These are phyloP conservation scores for Euglossa dilemma DNA, from an alignment of 1,140 invertebrate species.

Conservation along the genomic window DNA sequence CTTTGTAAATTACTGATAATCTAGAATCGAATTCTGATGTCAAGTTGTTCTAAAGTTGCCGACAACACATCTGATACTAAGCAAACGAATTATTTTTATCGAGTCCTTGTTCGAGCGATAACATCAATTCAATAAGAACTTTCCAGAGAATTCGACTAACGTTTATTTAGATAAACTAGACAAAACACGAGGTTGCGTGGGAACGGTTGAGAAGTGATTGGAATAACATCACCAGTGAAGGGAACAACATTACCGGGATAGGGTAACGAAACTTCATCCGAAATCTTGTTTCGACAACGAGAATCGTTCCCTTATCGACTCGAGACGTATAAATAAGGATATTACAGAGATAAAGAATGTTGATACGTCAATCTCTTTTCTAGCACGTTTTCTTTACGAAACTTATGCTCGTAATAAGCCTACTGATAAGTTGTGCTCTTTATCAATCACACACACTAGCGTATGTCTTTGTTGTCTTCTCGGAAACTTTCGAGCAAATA, in stretches of 20 bases:
- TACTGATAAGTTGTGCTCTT: neutral
- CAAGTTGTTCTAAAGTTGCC: neutral
- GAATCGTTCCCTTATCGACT: slow-evolving; percentile 2
- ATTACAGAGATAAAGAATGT: neutral
- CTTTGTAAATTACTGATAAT: neutral
- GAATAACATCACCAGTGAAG: neutral
- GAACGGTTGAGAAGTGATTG: neutral
- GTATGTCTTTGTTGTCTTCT: neutral
- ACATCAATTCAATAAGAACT: neutral
- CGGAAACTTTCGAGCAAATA: neutral
- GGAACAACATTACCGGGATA: too few species aligned
- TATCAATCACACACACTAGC: slow-evolving; percentile 8
- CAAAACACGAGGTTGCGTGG: too few species aligned
- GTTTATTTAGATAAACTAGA: too few species aligned
- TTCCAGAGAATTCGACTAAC: too few species aligned
- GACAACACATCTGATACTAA: neutral
- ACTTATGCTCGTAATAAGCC: slow-evolving; percentile 3
- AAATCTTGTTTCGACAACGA: slow-evolving; percentile 9
- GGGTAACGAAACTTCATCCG: neutral
- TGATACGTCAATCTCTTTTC: neutral
- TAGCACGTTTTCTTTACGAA: slow-evolving; percentile 15
- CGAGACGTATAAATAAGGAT: slow-evolving; percentile 20
- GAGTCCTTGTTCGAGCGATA: neutral
- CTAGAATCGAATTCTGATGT: neutral
- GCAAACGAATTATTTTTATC: neutral